Evolutionary conservation across 1,140 invertebrate genomes (phyloP).

Genomic region (Diabrotica virgifera): DNA sequence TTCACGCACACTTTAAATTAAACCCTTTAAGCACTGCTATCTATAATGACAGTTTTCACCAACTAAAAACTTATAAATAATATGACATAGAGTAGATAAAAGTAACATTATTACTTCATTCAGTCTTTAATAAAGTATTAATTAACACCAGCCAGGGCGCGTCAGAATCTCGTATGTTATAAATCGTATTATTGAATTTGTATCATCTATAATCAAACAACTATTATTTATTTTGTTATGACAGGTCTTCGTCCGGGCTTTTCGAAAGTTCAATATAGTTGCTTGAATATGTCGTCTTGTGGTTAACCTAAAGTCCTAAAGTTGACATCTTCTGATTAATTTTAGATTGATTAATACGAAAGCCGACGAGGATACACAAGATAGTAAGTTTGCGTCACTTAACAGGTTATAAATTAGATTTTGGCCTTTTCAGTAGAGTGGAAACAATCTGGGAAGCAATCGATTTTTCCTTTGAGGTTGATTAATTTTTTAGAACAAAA

Average conservation of each 20-base stretch:
- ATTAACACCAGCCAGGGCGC: too few relatives aligned
- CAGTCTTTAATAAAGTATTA: too few relatives aligned
- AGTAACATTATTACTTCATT: too few relatives aligned
- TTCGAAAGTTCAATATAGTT: neutral
- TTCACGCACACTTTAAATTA: too few relatives aligned
- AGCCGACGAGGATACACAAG: neutral
- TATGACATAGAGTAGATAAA: too few relatives aligned
- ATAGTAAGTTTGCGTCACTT: neutral
- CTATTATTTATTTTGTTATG: neutral
- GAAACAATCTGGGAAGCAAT: neutral
- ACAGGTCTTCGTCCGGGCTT: neutral
- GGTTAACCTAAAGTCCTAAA: neutral
- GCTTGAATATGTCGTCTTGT: neutral
- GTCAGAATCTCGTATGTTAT: too few relatives aligned
- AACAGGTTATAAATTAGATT: neutral
- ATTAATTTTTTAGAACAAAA: too few relatives aligned
- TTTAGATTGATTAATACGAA: constrained; percentile 1
- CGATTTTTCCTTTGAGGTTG: neutral
- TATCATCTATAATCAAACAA: too few relatives aligned
- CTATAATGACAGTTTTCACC: too few relatives aligned
- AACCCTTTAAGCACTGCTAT: too few relatives aligned
- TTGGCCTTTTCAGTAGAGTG: neutral
- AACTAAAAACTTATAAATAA: too few relatives aligned
- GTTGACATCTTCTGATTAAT: constrained; percentile 2
- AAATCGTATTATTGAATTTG: too few relatives aligned